phyloP scores from a whole-genome alignment of 1,140 invertebrate genomes.

The Cotesia vestalis region DNA sequence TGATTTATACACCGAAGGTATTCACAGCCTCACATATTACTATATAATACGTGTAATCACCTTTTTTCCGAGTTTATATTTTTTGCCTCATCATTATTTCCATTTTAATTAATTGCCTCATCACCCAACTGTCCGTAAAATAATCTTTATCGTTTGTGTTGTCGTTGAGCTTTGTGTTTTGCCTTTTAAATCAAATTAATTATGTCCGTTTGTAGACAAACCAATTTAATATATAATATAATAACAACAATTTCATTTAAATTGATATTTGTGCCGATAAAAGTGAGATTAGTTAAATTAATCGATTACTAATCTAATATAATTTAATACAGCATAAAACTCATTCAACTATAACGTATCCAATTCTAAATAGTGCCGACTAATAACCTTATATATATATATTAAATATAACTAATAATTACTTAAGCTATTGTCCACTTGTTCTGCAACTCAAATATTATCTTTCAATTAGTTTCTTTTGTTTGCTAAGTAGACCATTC shows the following conservation, averaged over 20 bases:
- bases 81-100: slow-evolving; percentile 26
- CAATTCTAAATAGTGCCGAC: slow-evolving; percentile 14
- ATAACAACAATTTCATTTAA: not conserved
- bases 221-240: not conserved
- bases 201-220: not conserved
- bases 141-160: slow-evolving; percentile 20
- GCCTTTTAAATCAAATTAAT: slow-evolving; percentile 22
- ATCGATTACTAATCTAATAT: slow-evolving; percentile 16
- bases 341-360: slow-evolving; percentile 23
- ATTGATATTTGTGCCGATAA: too few relatives aligned
- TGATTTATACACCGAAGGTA: slow-evolving; percentile 37
- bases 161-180: slow-evolving; percentile 18
- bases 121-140: slow-evolving; percentile 23
- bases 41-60: slow-evolving; percentile 37
- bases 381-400: slow-evolving; percentile 2
- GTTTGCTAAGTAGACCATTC: slow-evolving; percentile 43
- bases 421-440: slow-evolving; percentile 39
- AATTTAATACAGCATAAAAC: not conserved
- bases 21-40: slow-evolving; percentile 26
- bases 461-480: slow-evolving; percentile 48
- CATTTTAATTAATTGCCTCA: slow-evolving; percentile 35
- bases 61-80: slow-evolving; percentile 16
- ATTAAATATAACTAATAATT: not conserved
- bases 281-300: slow-evolving; percentile 25
- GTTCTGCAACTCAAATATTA: slow-evolving; percentile 42